Percentiles rank a stretch among this genome's conserved stretches.
Evolutionary conservation across 2,797 vertebrate species (phyloP).

Genomic region (Denticeps clupeoides): DNA sequence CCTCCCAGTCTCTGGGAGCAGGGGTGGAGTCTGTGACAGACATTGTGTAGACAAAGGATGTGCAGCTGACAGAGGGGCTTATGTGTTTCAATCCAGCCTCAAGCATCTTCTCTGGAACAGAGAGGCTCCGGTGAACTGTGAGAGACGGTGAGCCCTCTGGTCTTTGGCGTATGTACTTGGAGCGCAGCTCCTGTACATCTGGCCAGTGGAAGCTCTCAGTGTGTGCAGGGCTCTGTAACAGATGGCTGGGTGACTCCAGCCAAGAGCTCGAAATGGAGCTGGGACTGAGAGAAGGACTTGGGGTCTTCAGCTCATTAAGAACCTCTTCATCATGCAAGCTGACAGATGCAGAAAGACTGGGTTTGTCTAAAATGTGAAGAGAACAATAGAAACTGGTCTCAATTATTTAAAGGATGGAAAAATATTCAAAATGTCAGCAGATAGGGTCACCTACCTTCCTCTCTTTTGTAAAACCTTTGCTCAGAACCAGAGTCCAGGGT

Average conservation of each 20-base stretch:
- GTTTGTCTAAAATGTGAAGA: not conserved
- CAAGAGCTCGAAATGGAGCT: not conserved
- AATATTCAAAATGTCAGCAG: not conserved
- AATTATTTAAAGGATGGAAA: not conserved
- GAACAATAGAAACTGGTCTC: not conserved
- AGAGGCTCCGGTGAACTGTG: conserved; percentile 48
- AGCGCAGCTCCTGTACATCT: conserved; percentile 75
- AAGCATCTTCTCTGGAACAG: conserved; percentile 49
- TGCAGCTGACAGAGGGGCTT: conserved; percentile 27
- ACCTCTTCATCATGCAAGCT: conserved; percentile 40
- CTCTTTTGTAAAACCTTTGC: conserved; percentile 43
- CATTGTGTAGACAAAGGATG: conserved; percentile 25
- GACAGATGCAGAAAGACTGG: conserved; percentile 28
- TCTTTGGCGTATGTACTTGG: conserved; percentile 53
- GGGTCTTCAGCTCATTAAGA: conserved; percentile 50
- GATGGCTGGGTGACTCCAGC: conserved; percentile 19
- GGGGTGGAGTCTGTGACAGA: conserved; percentile 22
- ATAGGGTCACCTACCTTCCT: conserved; percentile 43
- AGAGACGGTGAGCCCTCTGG: conserved; percentile 7
- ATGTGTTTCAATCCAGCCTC: conserved; percentile 35
- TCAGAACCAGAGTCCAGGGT: conserved; percentile 47
- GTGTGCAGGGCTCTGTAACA: conserved; percentile 58
- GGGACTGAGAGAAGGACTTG: conserved; percentile 34
- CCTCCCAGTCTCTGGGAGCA: not conserved
- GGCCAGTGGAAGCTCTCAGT: conserved; percentile 77